Conservation (phyloP, 2,888 invertebrate species). For the Pseudococcus viburni region DNA sequence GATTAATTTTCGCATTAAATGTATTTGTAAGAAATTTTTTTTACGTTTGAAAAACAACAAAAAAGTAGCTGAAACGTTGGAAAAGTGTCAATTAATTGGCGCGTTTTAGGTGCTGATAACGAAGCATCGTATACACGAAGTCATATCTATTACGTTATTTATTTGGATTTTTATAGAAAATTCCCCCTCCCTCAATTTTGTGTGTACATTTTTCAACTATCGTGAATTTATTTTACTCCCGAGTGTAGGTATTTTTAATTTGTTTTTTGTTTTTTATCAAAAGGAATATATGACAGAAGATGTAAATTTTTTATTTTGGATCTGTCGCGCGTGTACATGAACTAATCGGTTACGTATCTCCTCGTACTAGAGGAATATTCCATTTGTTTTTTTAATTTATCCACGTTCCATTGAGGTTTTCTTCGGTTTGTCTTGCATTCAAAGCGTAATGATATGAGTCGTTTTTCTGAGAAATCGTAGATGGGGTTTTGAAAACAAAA, state of each 20-base stretch:
- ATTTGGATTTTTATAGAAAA: background rate
- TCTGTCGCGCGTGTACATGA: background rate
- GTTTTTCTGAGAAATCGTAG: background rate
- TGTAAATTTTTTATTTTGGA: background rate
- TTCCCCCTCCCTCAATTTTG: background rate
- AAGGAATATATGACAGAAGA: background rate
- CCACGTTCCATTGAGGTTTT: background rate
- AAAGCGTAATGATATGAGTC: background rate
- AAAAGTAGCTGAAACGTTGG: background rate
- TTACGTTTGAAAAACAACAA: slow-evolving; percentile 6
- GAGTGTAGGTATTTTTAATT: background rate
- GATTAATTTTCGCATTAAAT: slow-evolving; percentile 5
- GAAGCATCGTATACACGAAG: background rate
- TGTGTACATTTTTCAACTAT: background rate
- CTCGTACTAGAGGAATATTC: slow-evolving; percentile 13
- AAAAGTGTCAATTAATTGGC: background rate
- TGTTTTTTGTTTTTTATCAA: background rate
- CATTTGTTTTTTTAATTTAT: slow-evolving; percentile 16
- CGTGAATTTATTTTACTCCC: background rate
- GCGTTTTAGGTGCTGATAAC: background rate
- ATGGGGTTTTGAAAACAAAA: background rate
- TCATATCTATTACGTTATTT: slow-evolving; percentile 18
- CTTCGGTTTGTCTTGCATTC: background rate
- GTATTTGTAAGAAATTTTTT: background rate
- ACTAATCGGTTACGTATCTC: background rate